Base-by-base conservation (phyloP, 1,140 invertebrate species). In the Atta cephalotes region DNA sequence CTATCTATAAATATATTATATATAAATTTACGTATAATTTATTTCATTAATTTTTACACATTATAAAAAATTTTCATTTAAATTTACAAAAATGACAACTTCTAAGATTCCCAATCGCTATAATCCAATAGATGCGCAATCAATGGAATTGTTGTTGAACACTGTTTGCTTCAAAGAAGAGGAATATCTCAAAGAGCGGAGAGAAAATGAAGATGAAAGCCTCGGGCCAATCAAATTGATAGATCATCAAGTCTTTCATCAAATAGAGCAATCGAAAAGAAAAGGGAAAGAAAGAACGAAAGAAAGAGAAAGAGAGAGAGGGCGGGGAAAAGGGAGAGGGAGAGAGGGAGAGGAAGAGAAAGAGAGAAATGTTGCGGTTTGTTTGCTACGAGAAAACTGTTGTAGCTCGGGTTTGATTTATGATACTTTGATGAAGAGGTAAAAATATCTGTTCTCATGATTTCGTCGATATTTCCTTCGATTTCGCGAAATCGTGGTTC, bases 371-470 rank as follows among this genome's bases (percentile, higher is more conserved):
- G 9, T 60, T 49, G 21, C 18, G 12, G 18, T 12, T 72, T 60
- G 51, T 71, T 80, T 58, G 51, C 31, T 14, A 56, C n/a, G 25
- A 62, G 53, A 70, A 82, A 74, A 84, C 70, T 31, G n/a, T 60
- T 82, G 56, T 80, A 68, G 25, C 25, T 49, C 45, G 14, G n/a
- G 63, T 16, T 2, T 49, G 31, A 84, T 84, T 84, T 74, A 84
- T 84, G 45, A 18, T 1, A 6, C 25, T 60, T 84, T 74, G 56
- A 60, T 53, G 80, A 84, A 49, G 18, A 10, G 12, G 39, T 62
- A 35, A 63, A 76, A 84, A 74, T 76, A 9, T 51, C 63, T 74
- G n/a, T 51, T 39, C 18, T 51, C 45, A 9, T n/a, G 25, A 84
- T 84, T 60, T 51, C 7, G 14, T 84, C 70, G 45, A 76, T 62